Conservation (phyloP, 2,113 vertebrate genomes). For the Halichoerus grypus region DNA sequence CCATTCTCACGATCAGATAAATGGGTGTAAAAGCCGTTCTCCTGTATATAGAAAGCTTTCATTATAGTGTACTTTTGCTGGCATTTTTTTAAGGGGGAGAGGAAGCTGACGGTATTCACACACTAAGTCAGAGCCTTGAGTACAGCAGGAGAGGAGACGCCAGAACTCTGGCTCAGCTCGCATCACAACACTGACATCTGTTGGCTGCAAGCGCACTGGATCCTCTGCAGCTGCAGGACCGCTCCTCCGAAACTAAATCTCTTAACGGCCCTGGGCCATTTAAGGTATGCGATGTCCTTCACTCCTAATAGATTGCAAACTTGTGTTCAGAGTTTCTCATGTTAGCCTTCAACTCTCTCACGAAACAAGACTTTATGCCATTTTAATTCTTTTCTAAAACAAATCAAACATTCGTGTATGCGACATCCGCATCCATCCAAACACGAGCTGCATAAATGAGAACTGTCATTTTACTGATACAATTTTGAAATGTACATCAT, state of each 20-base stretch:
- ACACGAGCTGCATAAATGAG: neutral
- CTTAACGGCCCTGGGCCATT: neutral
- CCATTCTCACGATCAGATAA: conserved; percentile 43
- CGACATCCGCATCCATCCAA: neutral
- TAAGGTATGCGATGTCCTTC: neutral
- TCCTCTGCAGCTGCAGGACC: neutral
- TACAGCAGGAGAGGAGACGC: neutral
- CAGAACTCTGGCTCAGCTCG: neutral
- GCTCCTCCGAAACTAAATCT: neutral
- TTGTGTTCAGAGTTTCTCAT: neutral
- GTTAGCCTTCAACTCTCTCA: conserved; percentile 7
- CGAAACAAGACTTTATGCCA: conserved; percentile 14
- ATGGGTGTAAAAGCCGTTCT: conserved; percentile 51
- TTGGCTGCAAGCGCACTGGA: conserved; percentile 80
- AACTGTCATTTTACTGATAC: neutral
- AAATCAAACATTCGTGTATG: neutral
- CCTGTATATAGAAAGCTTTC: conserved; percentile 42
- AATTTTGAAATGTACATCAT: neutral
- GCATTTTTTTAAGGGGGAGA: neutral
- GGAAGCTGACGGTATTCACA: conserved; percentile 19
- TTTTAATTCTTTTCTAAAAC: conserved; percentile 36
- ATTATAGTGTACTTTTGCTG: conserved; percentile 14
- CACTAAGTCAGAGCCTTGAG: conserved; percentile 52
- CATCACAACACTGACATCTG: conserved; percentile 87
- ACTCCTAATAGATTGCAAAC: neutral